Evolutionary conservation across 2,797 vertebrate species (phyloP).

Genomic region (Adelosebastes latens): DNA sequence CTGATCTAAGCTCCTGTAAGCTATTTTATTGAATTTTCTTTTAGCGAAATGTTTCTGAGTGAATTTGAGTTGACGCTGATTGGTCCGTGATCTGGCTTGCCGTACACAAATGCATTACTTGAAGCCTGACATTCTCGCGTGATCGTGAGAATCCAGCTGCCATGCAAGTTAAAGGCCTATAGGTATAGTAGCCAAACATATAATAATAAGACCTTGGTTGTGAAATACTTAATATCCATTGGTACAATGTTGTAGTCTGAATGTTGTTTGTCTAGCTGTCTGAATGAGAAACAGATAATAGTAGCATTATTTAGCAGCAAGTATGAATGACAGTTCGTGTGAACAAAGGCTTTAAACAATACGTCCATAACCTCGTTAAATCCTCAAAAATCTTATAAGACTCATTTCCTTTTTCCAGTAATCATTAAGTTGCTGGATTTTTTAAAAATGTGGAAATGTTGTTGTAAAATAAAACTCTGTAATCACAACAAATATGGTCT

Average conservation of each 20-base stretch:
- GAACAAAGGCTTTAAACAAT: background rate
- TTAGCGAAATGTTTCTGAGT: no score
- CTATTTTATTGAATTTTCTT: no score
- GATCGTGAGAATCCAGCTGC: no score
- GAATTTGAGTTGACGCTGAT: no score
- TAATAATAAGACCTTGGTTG: background rate
- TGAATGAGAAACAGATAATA: background rate
- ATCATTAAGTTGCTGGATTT: background rate
- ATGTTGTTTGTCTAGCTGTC: background rate
- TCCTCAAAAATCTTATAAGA: background rate
- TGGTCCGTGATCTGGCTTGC: no score
- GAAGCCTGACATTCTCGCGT: no score
- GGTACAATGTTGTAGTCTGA: background rate
- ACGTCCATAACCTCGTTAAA: background rate
- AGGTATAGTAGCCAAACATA: background rate
- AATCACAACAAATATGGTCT: background rate
- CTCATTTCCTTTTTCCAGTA: conserved; percentile 1
- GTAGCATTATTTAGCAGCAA: background rate
- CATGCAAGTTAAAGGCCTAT: no score
- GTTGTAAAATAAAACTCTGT: conserved; percentile 8
- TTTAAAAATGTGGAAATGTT: background rate
- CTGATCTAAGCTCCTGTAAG: no score
- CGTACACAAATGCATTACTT: no score
- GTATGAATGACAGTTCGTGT: background rate
- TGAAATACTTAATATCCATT: background rate